Base-by-base conservation (phyloP, 2,113 vertebrate genomes). In the Pangasianodon gigas region DNA sequence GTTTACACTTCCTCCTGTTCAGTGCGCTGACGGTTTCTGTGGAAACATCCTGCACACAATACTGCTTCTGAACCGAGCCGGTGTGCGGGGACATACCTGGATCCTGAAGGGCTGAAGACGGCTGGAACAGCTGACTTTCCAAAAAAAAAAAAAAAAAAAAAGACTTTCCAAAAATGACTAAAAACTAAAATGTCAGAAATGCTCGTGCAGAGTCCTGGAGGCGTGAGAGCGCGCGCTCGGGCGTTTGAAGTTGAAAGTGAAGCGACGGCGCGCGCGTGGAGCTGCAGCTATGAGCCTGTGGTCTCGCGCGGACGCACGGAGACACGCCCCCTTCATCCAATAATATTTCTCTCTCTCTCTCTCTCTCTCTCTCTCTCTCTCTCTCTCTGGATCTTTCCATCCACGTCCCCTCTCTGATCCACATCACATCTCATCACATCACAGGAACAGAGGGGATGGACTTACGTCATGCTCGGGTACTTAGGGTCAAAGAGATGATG, bases 281-380 rank as follows among this genome's bases (percentile, higher is more conserved):
- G 65, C 29, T 10, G 46, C 56, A 69, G 85, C 65, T 69, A 86
- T 84, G 82, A 85, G 82, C 54, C 52, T 32, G 65, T 56, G 86
- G 52, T 75, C 88, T 74, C 67, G 58, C 37, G 83, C 82, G 60
- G 37, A 81, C 75, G 77, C 14, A 81, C 87, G 54, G 75, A 88
- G 75, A 82, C 87, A 88, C 87, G 60, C 87, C 75, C 87, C 74
- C 86, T 77, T 52, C 65, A 26, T 62, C 82, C 82, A 84, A 60
- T 84, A 26, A 60, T 44, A 13, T 84, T 26, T 58, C 81, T 14
- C 81, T 84, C 81, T 26, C 81, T 60, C 32, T 60, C 32, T 58
- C 81, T 60, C 32, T 84, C 81, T 54, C 48, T 83, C 54, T 24
- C 32, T 37, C 29, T 79, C 74, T 46, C 7, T 44, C 7, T 18